These are phyloP conservation scores for Blastobasis lacticolella DNA, from an alignment of 2,888 invertebrate species.

Conservation along the genomic window DNA sequence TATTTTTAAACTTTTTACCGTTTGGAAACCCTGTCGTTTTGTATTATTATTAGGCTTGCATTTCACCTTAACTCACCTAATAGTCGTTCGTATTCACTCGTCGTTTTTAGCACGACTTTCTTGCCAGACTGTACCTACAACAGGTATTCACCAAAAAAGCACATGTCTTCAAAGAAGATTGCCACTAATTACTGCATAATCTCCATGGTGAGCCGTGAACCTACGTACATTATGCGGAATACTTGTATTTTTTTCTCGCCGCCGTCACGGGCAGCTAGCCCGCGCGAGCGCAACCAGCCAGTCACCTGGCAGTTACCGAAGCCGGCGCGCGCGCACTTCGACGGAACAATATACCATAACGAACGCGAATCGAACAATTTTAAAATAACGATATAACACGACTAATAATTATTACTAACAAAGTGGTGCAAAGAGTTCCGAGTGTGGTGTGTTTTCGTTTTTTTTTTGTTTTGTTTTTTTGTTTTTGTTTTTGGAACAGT, in stretches of 20 bases:
- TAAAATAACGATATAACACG: constrained; percentile 3
- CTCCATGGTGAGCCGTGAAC: constrained; percentile 15
- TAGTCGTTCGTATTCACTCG: no score
- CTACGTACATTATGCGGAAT: constrained; percentile 38
- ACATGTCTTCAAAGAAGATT: no score
- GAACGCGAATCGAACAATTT: constrained; percentile 39
- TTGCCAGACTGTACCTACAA: no score
- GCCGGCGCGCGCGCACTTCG: constrained; percentile 44
- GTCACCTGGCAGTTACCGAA: constrained; percentile 66
- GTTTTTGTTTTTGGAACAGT: constrained; percentile 28
- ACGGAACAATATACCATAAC: constrained; percentile 26
- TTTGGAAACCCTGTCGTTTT: no score
- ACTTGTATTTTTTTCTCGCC: constrained; percentile 30
- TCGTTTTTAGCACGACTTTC: no score
- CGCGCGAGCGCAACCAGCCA: constrained; percentile 37
- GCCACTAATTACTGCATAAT: no score
- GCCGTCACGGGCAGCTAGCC: constrained; percentile 49
- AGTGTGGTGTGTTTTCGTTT: constrained; percentile 32
- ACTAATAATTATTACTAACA: constrained; percentile 25
- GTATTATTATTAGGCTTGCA: no score
- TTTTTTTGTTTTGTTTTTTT: constrained; percentile 26
- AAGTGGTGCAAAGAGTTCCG: no score
- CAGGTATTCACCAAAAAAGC: no score
- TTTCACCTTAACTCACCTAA: no score
- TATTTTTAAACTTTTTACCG: no score